A percentile compares a stretch with the other conserved stretches of the same genome.
Conservation (phyloP, 2,113 vertebrate species). For the Mirounga angustirostris region DNA sequence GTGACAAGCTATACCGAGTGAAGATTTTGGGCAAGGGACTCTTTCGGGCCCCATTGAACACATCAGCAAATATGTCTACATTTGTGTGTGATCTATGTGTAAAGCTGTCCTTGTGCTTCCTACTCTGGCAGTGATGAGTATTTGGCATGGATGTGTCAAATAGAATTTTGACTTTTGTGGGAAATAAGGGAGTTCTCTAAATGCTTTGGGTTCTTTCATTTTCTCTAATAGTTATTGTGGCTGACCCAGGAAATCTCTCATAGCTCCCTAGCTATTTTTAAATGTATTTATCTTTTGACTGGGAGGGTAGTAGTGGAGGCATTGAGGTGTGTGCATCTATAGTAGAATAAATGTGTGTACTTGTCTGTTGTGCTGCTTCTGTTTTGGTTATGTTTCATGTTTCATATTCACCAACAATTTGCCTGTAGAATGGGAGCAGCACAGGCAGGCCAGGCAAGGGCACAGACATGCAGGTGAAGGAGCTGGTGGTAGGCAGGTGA, state of each 20-base stretch:
- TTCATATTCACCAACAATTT: neutral
- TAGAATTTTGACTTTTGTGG: neutral
- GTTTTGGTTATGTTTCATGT: neutral
- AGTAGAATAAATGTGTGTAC: neutral
- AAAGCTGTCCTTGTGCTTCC: neutral
- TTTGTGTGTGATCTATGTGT: neutral
- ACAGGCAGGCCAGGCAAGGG: too few species aligned
- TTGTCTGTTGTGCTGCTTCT: neutral
- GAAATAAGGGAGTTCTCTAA: neutral
- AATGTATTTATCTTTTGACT: neutral
- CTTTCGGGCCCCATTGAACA: neutral
- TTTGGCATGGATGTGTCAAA: neutral
- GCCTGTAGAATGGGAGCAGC: neutral
- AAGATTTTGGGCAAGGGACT: neutral
- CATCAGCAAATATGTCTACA: neutral
- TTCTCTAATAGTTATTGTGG: neutral
- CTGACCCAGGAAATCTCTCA: neutral
- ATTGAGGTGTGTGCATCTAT: neutral
- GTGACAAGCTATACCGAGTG: neutral
- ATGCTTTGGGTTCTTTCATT: neutral
- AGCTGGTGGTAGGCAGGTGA: too few species aligned
- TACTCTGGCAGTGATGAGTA: neutral
- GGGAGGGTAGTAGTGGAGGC: neutral
- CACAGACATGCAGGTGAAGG: too few species aligned
- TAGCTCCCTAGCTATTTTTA: neutral